phyloP scores from a whole-genome alignment of 2,113 vertebrate genomes.

The Python bivittatus region DNA sequence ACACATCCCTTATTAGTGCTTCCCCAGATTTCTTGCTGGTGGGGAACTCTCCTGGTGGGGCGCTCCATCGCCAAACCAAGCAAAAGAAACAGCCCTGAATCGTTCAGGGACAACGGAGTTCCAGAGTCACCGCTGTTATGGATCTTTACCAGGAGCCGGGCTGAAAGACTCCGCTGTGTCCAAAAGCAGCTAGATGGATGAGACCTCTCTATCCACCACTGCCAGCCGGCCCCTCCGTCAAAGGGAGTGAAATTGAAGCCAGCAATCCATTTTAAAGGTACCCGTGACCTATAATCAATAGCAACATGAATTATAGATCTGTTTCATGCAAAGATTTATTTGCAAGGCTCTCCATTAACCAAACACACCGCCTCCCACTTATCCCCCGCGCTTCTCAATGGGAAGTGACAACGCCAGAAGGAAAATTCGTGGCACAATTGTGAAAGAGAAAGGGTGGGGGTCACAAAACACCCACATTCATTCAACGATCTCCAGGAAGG shows the following conservation, averaged over 20 bases:
- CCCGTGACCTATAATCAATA: slow-evolving; percentile 48
- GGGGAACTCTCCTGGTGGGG: no score
- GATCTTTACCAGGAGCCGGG: not conserved
- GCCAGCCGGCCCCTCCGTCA: slow-evolving; percentile 34
- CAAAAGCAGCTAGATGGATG: not conserved
- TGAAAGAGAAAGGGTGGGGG: not conserved
- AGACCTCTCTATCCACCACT: not conserved
- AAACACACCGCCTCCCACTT: not conserved
- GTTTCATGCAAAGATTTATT: slow-evolving; percentile 57
- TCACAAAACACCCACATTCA: not conserved
- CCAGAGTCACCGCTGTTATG: no score
- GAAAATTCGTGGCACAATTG: not conserved
- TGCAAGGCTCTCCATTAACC: slow-evolving; percentile 37
- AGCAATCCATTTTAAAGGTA: slow-evolving; percentile 60
- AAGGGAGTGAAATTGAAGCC: slow-evolving; percentile 48
- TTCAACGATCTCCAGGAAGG: not conserved
- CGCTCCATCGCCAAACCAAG: no score
- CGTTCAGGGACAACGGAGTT: no score
- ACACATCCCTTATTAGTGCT: not conserved
- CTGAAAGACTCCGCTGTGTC: not conserved
- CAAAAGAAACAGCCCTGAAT: no score
- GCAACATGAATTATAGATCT: slow-evolving; percentile 26
- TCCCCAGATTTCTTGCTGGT: not conserved
- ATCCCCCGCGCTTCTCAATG: not conserved
- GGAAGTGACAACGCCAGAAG: not conserved